phyloP scores from a whole-genome alignment of 2,888 invertebrate genomes.

The Masnerella sp. region DNA sequence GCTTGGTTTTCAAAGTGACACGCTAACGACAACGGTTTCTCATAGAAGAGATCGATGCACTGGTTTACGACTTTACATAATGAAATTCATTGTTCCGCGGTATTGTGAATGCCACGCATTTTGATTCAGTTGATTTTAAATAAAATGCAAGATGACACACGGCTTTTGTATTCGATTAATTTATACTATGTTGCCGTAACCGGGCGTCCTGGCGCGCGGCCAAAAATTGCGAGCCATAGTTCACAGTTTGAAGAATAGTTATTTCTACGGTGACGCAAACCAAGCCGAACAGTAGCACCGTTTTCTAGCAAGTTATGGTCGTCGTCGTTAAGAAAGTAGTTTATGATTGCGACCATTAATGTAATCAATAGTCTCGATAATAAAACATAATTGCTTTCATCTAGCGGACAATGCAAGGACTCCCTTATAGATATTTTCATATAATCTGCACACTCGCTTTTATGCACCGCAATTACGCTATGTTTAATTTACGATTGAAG shows the following conservation, averaged over 20 bases:
- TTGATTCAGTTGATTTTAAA: too few species aligned
- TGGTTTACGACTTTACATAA: too few species aligned
- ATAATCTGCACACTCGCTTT: constrained; percentile 30
- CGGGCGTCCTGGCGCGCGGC: constrained; percentile 31
- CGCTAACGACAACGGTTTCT: too few species aligned
- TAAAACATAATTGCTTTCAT: constrained; percentile 38
- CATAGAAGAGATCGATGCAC: too few species aligned
- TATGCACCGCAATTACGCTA: constrained; percentile 30
- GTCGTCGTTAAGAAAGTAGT: constrained; percentile 33
- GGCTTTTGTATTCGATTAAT: constrained; percentile 46
- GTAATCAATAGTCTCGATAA: constrained; percentile 33
- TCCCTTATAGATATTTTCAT: constrained; percentile 22
- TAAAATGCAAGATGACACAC: constrained; percentile 42
- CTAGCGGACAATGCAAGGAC: constrained; percentile 24
- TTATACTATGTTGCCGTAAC: constrained; percentile 42
- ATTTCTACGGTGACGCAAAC: constrained; percentile 40
- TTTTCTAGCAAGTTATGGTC: constrained; percentile 36
- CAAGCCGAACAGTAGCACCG: constrained; percentile 27
- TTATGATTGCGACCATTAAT: constrained; percentile 29
- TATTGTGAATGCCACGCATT: too few species aligned
- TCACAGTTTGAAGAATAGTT: constrained; percentile 52
- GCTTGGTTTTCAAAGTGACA: constrained; percentile 13
- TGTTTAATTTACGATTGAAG: constrained; percentile 32
- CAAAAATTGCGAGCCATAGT: constrained; percentile 36
- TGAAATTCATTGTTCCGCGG: too few species aligned